Evolutionary conservation across 2,797 vertebrate genomes (phyloP).

Genomic region (Chromobotia macracanthus): DNA sequence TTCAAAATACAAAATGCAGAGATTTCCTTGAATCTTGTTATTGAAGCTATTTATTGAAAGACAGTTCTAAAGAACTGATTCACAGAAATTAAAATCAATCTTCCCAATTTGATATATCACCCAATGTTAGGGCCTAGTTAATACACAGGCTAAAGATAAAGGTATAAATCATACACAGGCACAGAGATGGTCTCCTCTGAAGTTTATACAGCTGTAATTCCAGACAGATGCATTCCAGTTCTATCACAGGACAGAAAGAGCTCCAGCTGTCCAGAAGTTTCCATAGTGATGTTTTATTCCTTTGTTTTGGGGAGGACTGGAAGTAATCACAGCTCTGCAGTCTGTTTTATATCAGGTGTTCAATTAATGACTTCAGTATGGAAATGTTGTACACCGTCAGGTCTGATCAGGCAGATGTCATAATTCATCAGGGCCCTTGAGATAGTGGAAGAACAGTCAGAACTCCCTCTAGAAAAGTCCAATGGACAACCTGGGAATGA

Average conservation of each 20-base stretch:
- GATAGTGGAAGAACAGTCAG: conserved; percentile 26
- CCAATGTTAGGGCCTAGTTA: background rate
- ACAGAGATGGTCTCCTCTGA: conserved; percentile 32
- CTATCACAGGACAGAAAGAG: conserved; percentile 57
- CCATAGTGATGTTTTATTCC: conserved; percentile 71
- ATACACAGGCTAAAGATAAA: conserved; percentile 12
- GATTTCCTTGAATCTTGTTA: too few species aligned
- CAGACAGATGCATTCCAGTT: conserved; percentile 40
- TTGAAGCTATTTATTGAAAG: background rate
- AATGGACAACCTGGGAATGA: conserved; percentile 24
- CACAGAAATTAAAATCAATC: background rate
- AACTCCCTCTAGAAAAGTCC: conserved; percentile 12
- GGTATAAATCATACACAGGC: conserved; percentile 33
- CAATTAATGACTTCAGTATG: conserved; percentile 72
- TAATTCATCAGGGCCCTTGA: conserved; percentile 64
- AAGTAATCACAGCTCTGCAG: conserved; percentile 63
- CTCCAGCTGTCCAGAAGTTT: conserved; percentile 70
- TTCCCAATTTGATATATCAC: background rate
- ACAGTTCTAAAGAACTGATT: background rate
- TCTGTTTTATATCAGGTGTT: conserved; percentile 71
- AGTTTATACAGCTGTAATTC: conserved; percentile 20
- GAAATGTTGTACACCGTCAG: conserved; percentile 65
- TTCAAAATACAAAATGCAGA: background rate
- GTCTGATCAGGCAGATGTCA: conserved; percentile 68
- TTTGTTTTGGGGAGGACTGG: conserved; percentile 70